A percentile compares a stretch with the other conserved stretches of the same genome.
phyloP scores from a whole-genome alignment of 2,888 invertebrate genomes.

The Melipona bicolor region DNA sequence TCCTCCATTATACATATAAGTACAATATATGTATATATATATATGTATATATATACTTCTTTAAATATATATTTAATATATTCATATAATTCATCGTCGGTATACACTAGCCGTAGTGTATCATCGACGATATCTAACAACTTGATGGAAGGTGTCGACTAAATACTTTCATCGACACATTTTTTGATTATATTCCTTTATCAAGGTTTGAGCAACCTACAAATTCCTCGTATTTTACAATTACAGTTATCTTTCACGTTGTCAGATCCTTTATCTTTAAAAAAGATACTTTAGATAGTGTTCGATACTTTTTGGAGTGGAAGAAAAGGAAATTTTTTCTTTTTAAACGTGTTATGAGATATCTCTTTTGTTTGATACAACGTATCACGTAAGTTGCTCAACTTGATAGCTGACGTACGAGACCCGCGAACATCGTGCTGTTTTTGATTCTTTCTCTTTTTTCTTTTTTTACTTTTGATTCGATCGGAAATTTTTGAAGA shows the following conservation, averaged over 20 bases:
- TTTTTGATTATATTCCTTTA: slow-evolving; percentile 65
- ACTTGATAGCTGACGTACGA: slow-evolving; percentile 62
- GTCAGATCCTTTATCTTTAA: neutral
- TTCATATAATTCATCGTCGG: slow-evolving; percentile 58
- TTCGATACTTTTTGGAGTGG: neutral
- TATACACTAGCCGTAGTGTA: slow-evolving; percentile 39
- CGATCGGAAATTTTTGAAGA: slow-evolving; percentile 41
- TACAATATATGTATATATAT: slow-evolving; percentile 42
- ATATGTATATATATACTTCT: slow-evolving; percentile 44
- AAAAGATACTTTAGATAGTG: neutral
- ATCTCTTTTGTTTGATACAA: neutral
- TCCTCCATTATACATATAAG: slow-evolving; percentile 54
- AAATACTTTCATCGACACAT: slow-evolving; percentile 56
- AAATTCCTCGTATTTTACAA: neutral
- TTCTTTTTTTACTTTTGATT: slow-evolving; percentile 17
- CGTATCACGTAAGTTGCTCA: slow-evolving; percentile 24
- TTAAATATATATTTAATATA: slow-evolving; percentile 57
- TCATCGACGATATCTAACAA: slow-evolving; percentile 65
- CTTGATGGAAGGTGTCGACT: slow-evolving; percentile 68
- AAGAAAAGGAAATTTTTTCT: neutral
- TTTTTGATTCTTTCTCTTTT: slow-evolving; percentile 54
- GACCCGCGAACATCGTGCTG: slow-evolving; percentile 60
- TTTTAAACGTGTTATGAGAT: neutral
- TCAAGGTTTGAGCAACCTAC: slow-evolving; percentile 26
- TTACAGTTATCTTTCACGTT: neutral